phyloP scores from a whole-genome alignment of 2,113 vertebrate species.

The Stercorarius parasiticus region DNA sequence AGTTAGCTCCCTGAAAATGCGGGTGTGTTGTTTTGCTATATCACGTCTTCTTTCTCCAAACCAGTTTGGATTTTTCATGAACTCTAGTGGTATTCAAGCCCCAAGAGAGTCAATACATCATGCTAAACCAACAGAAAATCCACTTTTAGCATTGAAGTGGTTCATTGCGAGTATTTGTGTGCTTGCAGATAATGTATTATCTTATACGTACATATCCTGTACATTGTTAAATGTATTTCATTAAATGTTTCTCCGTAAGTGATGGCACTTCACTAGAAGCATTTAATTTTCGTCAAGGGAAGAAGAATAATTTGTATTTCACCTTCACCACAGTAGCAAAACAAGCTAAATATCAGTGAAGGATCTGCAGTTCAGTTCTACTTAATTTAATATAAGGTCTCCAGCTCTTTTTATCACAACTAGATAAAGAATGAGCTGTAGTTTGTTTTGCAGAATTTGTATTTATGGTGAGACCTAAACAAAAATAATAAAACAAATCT shows the following conservation, averaged over 20 bases:
- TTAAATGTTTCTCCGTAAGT: neutral
- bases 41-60: neutral
- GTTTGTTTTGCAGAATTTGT: neutral
- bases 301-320: neutral
- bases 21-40: neutral
- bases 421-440: neutral
- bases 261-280: neutral
- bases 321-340: neutral
- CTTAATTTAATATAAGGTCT: neutral
- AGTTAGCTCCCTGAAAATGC: neutral
- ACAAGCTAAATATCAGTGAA: neutral
- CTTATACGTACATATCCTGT: neutral
- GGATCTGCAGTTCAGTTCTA: neutral
- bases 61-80: neutral
- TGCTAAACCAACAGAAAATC: neutral
- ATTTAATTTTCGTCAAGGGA: neutral
- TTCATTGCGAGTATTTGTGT: accelerated
- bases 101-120: neutral
- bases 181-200: neutral
- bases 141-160: neutral
- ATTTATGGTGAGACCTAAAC: neutral
- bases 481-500: neutral
- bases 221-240: neutral
- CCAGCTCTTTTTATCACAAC: neutral
- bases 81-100: neutral